Percentiles rank a stretch among this genome's conserved stretches.
These are phyloP conservation scores for Tinamus major DNA, from an alignment of 2,797 vertebrate species.

Conservation along the genomic window DNA sequence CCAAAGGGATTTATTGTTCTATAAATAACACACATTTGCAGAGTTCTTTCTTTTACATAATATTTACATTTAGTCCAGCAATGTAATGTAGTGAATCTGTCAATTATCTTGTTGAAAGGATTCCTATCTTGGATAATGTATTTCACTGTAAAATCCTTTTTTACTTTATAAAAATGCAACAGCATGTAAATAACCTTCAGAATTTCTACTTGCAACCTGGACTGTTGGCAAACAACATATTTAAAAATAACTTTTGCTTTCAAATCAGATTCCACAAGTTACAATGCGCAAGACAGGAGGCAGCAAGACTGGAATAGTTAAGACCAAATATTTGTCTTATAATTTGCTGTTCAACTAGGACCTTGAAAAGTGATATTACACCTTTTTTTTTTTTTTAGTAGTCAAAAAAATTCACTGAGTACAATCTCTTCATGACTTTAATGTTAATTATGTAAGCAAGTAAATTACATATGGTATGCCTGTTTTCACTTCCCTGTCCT, in stretches of 20 bases:
- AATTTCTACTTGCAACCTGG: background rate
- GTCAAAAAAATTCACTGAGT: background rate
- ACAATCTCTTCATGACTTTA: background rate
- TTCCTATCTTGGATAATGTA: background rate
- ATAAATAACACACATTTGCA: background rate
- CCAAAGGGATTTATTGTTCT: background rate
- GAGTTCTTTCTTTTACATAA: slow-evolving; percentile 8
- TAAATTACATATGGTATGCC: background rate
- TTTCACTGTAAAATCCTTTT: background rate
- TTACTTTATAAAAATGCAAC: background rate
- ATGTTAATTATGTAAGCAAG: background rate
- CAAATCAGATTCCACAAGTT: background rate
- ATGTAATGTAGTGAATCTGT: background rate
- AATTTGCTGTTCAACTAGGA: background rate
- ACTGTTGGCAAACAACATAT: background rate
- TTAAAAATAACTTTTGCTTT: background rate
- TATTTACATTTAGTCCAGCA: slow-evolving; percentile 17
- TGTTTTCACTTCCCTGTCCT: background rate
- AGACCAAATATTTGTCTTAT: background rate
- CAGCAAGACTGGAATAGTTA: background rate
- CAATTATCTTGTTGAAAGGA: background rate
- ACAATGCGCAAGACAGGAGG: background rate
- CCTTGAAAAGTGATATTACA: background rate
- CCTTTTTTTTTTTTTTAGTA: background rate
- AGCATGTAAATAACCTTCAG: background rate